Evolutionary conservation across 1,140 invertebrate species (phyloP).

Genomic region (Homalodisca vitripennis): DNA sequence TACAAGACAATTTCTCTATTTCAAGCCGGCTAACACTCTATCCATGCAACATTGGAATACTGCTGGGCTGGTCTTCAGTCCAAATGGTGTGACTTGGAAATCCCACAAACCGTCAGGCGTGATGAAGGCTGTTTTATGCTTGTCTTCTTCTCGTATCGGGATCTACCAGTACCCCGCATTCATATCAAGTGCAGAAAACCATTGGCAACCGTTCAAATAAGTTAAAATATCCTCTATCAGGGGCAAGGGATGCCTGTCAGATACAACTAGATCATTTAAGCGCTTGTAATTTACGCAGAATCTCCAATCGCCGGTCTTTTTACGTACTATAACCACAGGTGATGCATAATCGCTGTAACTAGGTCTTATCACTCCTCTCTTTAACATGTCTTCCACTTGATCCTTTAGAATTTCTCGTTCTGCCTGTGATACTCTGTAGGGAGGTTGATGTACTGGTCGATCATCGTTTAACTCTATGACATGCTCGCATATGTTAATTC

Average conservation of each 20-base stretch:
- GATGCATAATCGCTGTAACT: constrained; percentile 49
- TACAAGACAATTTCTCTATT: constrained; percentile 15
- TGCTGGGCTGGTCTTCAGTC: constrained; percentile 44
- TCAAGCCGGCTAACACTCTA: constrained; percentile 26
- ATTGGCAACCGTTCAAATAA: constrained; percentile 39
- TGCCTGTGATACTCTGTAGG: constrained; percentile 11
- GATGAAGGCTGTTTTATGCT: constrained; percentile 32
- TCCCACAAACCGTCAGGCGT: constrained; percentile 42
- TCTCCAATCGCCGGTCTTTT: constrained; percentile 50
- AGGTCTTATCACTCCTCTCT: constrained; percentile 46
- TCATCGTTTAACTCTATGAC: not conserved
- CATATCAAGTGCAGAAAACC: constrained; percentile 43
- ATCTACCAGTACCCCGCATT: constrained; percentile 42
- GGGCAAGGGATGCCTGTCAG: constrained; percentile 41
- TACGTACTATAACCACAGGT: constrained; percentile 53
- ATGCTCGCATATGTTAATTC: not conserved
- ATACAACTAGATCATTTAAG: constrained; percentile 48
- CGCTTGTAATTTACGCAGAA: constrained; percentile 52
- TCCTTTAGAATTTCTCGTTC: constrained; percentile 29
- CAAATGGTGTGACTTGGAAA: constrained; percentile 45
- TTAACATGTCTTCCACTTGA: constrained; percentile 43
- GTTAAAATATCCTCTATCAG: constrained; percentile 9
- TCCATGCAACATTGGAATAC: constrained; percentile 44
- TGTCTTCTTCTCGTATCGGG: constrained; percentile 3
- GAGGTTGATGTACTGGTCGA: not conserved